A percentile compares a stretch with the other conserved stretches of the same genome.
phyloP scores from a whole-genome alignment of 2,888 invertebrate species.

The Dryococelus australis region DNA sequence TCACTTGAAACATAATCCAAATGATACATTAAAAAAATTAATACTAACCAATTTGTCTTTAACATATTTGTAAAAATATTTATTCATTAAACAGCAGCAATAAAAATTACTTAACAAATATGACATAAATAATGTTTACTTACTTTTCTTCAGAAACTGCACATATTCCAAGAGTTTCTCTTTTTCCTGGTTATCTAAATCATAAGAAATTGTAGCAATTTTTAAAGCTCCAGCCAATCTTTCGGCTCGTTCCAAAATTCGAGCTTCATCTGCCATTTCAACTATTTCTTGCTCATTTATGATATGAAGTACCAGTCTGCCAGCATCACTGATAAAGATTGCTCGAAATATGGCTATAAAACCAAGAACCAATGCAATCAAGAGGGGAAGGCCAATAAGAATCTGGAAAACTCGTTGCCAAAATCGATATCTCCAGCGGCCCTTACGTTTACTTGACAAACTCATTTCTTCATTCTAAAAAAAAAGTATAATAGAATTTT shows the following conservation, averaged over 20 bases:
- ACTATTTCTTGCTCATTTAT: constrained; percentile 39
- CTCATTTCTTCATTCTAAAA: constrained; percentile 40
- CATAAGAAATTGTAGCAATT: constrained; percentile 51
- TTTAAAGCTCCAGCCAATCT: constrained; percentile 50
- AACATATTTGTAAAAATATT: too few species aligned
- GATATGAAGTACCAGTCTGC: constrained; percentile 38
- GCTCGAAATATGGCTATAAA: constrained; percentile 43
- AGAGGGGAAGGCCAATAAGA: constrained; percentile 43
- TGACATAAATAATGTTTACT: constrained; percentile 31
- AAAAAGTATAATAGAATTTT: not conserved
- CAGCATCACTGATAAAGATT: constrained; percentile 38
- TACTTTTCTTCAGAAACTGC: constrained; percentile 50
- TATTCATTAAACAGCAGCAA: too few species aligned
- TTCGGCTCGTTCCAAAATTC: constrained; percentile 45
- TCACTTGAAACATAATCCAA: too few species aligned
- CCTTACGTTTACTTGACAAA: constrained; percentile 43
- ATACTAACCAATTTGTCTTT: too few species aligned
- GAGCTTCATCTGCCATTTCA: constrained; percentile 46
- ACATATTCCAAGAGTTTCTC: constrained; percentile 49
- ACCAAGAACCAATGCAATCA: constrained; percentile 37
- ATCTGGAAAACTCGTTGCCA: constrained; percentile 44
- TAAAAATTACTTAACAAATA: too few species aligned
- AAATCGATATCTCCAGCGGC: constrained; percentile 44
- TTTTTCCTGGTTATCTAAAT: constrained; percentile 48
- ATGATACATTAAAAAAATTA: too few species aligned